A percentile compares a stretch with the other conserved stretches of the same genome.
phyloP scores from a whole-genome alignment of 2,888 invertebrate species.

The Pimpla rufipes region DNA sequence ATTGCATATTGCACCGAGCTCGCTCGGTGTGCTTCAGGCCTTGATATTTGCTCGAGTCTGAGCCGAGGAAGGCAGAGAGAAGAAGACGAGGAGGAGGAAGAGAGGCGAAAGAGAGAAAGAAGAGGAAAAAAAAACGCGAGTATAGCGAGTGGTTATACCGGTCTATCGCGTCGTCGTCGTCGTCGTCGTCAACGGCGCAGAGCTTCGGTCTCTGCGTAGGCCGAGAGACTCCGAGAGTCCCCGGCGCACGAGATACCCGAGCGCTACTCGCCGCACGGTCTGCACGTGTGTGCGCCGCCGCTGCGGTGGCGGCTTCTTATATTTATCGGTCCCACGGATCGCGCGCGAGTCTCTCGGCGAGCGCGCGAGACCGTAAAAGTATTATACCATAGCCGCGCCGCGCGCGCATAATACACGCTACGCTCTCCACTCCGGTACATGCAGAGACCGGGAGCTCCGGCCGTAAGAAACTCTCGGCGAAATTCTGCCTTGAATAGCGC shows the following conservation, averaged over 20 bases:
- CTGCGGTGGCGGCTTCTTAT: constrained; percentile 66
- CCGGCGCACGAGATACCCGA: constrained; percentile 35
- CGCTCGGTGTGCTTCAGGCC: too few species aligned
- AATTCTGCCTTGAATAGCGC: constrained; percentile 9
- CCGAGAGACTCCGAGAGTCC: constrained; percentile 59
- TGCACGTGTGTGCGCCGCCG: constrained; percentile 41
- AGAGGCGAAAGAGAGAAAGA: constrained; percentile 34
- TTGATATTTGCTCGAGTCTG: constrained; percentile 52
- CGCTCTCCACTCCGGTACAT: too few species aligned
- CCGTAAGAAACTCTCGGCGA: constrained; percentile 13
- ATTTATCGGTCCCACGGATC: constrained; percentile 68
- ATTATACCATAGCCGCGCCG: constrained; percentile 48
- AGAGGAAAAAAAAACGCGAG: constrained; percentile 39
- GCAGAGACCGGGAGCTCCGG: background rate
- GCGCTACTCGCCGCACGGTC: constrained; percentile 34
- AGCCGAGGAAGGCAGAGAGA: background rate
- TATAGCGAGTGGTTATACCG: constrained; percentile 68
- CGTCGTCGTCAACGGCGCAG: constrained; percentile 19
- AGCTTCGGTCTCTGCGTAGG: constrained; percentile 23
- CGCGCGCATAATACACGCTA: constrained; percentile 44
- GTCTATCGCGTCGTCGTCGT: constrained; percentile 65
- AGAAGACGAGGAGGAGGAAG: too few species aligned
- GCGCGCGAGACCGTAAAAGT: constrained; percentile 56
- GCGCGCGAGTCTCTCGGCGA: constrained; percentile 21
- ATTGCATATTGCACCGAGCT: constrained; percentile 61